A percentile compares a stretch with the other conserved stretches of the same genome.
phyloP scores from a whole-genome alignment of 2,797 vertebrate species.

The Sebastes taczanowskii region DNA sequence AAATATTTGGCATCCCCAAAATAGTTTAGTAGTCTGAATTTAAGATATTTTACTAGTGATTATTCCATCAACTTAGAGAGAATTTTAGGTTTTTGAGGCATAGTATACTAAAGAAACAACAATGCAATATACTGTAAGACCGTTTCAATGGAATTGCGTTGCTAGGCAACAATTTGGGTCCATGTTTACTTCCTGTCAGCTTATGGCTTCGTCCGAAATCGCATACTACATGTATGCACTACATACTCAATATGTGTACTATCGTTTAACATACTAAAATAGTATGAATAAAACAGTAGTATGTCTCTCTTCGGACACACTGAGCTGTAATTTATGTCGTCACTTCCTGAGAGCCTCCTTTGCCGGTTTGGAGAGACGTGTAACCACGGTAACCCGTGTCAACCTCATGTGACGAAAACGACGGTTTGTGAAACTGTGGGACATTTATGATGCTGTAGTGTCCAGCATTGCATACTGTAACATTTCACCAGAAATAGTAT shows the following conservation, averaged over 20 bases:
- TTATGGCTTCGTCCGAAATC: background rate
- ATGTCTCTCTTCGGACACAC: too few relatives aligned
- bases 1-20: background rate
- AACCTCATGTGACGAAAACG: too few relatives aligned
- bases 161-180: background rate
- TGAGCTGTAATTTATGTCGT: too few relatives aligned
- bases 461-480: too few relatives aligned
- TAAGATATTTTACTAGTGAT: background rate
- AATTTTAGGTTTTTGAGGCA: background rate
- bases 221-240: background rate
- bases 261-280: too few relatives aligned
- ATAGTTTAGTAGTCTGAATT: background rate
- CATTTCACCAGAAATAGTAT: too few relatives aligned
- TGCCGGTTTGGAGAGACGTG: too few relatives aligned
- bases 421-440: too few relatives aligned
- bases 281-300: too few relatives aligned
- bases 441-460: too few relatives aligned
- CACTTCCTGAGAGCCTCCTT: too few relatives aligned
- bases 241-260: background rate
- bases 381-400: too few relatives aligned
- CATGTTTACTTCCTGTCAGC: background rate
- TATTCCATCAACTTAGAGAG: background rate
- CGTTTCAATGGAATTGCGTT: background rate
- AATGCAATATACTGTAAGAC: background rate
- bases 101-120: background rate